Evolutionary conservation across 2,888 invertebrate species (phyloP).

Genomic region (Philhelius pedissequus): DNA sequence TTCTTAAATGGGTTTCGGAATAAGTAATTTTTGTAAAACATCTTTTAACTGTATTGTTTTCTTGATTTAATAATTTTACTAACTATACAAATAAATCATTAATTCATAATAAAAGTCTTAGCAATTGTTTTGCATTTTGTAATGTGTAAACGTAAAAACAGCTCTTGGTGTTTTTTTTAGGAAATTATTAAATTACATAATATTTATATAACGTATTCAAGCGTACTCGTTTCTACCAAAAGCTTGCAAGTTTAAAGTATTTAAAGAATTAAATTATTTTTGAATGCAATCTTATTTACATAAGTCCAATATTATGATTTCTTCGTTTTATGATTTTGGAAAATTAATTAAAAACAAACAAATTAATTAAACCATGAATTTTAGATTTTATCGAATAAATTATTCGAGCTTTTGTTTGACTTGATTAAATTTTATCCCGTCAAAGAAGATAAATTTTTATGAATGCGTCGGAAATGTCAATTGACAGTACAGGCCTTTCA

Average conservation of each 20-base stretch:
- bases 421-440: too few relatives aligned
- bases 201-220: not conserved
- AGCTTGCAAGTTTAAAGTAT: not conserved
- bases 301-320: not conserved
- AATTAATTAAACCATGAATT: too few relatives aligned
- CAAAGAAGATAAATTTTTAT: too few relatives aligned
- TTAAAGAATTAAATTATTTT: not conserved
- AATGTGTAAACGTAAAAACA: not conserved
- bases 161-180: conserved; percentile 20
- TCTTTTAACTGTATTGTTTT: conserved; percentile 56
- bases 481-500: too few relatives aligned
- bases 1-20: conserved; percentile 57
- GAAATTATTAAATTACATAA: not conserved
- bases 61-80: conserved; percentile 16
- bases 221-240: not conserved
- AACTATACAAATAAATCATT: not conserved
- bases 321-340: not conserved
- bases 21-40: conserved; percentile 23
- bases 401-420: too few relatives aligned
- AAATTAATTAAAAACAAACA: not conserved
- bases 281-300: not conserved
- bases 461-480: too few relatives aligned
- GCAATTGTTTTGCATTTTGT: conserved; percentile 16
- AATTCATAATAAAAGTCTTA: conserved; percentile 6
- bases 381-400: too few relatives aligned